Evolutionary conservation across 1,140 invertebrate species (phyloP), one percentile per base, ranked within the genome.

Genomic region (Leptinotarsa undecemlineata): DNA sequence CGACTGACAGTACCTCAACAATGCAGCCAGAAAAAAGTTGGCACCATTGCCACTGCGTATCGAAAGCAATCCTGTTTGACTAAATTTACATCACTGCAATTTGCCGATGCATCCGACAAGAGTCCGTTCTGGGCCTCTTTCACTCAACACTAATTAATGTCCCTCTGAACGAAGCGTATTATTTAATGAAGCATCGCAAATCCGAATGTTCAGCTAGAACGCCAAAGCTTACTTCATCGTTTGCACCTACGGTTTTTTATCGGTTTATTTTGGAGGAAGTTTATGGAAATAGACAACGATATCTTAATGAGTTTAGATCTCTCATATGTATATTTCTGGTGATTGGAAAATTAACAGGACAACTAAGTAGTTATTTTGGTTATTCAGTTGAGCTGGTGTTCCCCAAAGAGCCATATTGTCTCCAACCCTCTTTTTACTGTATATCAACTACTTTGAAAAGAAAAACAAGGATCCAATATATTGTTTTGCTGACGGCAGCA

Each of bases 101-200:
- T 57, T 15, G 51, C 51, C 51, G 51, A 57, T 17, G 51, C 51
- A 57, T 57, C 6, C n/a, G 51, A 57, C 51, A 57, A n/a, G 51
- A 57, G 15, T 13, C 17, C 15, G 15, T 57, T 14, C 15, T 4
- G 17, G 51, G 17, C 15, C 51, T 57, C 51, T 15, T 57, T 57
- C 15, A 42, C 33, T 19, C 51, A 57, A 8, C 51, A 57, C n/a
- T 15, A 57, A 57, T 57, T 57, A 57, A 57, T 57, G 51, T 57
- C n/a, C n/a, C 15, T 57, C n/a, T 57, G 51, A 57, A 67, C 23
- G 26, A 13, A 67, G 64, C 23, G 23, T 67, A 23, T 19, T 15
- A 33, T n/a, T 23, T 67, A 67, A 67, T 67, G 64, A 67, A 26
- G 64, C 64, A 67, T 21, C 64, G 23, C 26, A n/a, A 67, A 67